phyloP scores from a whole-genome alignment of 2,797 vertebrate species.

The Chrosomus eos region DNA sequence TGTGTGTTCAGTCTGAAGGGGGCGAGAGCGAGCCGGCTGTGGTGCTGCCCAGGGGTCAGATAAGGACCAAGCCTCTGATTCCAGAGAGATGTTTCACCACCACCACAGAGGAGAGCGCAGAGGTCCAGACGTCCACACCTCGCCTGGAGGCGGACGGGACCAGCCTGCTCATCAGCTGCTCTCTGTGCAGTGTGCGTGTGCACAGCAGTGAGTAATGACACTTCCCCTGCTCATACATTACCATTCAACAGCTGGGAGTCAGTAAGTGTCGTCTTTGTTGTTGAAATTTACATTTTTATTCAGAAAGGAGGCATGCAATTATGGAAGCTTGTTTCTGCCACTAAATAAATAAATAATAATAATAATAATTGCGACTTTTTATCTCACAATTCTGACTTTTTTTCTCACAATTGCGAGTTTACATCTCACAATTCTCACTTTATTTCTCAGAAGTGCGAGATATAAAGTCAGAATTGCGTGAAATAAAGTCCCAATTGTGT shows the following conservation, averaged over 20 bases:
- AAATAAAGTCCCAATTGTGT: too few relatives aligned
- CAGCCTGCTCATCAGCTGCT: conserved; percentile 90
- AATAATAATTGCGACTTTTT: too few relatives aligned
- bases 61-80: conserved; percentile 88
- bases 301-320: neutral
- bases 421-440: too few relatives aligned
- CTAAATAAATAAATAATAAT: too few relatives aligned
- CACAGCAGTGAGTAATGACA: conserved; percentile 88
- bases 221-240: neutral
- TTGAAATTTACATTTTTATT: neutral
- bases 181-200: conserved; percentile 91
- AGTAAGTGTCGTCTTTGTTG: too few relatives aligned
- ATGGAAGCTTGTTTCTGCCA: too few relatives aligned
- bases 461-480: too few relatives aligned
- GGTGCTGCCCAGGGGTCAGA: conserved; percentile 68
- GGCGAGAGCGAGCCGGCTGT: conserved; percentile 71
- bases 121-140: conserved; percentile 81
- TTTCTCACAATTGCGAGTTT: too few relatives aligned
- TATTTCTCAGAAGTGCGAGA: too few relatives aligned
- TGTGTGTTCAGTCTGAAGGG: conserved; percentile 80
- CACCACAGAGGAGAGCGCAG: conserved; percentile 85
- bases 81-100: conserved; percentile 95
- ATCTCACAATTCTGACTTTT: too few relatives aligned
- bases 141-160: conserved; percentile 91
- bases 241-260: neutral